These are phyloP conservation scores for Scaptomyza pallida DNA, from an alignment of 1,140 invertebrate species.

Conservation along the genomic window DNA sequence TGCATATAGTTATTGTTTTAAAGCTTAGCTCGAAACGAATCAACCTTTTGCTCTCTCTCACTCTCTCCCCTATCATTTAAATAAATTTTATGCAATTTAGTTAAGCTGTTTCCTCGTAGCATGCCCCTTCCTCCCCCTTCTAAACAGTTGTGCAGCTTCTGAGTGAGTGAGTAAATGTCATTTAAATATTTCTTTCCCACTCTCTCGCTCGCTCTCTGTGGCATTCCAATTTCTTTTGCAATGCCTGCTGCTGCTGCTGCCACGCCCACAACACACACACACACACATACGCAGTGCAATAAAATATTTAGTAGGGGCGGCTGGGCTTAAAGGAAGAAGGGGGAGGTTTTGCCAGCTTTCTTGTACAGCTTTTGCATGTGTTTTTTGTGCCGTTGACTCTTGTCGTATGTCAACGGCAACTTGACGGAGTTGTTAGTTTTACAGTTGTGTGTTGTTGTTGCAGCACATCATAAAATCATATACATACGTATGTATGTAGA, in stretches of 20 bases:
- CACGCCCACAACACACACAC: conserved; percentile 29
- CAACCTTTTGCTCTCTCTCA: too few relatives aligned
- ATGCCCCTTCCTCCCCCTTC: background rate
- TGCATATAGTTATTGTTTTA: conserved; percentile 81
- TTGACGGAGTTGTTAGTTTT: conserved; percentile 80
- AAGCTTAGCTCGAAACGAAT: conserved; percentile 53
- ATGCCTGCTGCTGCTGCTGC: conserved; percentile 25
- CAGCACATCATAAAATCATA: conserved; percentile 75
- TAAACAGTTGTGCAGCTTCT: conserved; percentile 12
- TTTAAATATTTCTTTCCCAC: conserved; percentile 65
- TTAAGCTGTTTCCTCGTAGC: conserved; percentile 60
- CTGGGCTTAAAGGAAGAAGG: too few relatives aligned
- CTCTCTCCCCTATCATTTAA: conserved; percentile 65
- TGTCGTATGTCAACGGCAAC: conserved; percentile 75
- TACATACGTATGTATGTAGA: conserved; percentile 33
- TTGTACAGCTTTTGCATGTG: conserved; percentile 33
- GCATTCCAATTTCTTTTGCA: conserved; percentile 79
- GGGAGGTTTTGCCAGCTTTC: conserved; percentile 52
- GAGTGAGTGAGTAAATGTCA: conserved; percentile 79
- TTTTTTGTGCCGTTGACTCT: too few relatives aligned
- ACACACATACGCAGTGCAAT: too few relatives aligned
- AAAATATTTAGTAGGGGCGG: too few relatives aligned
- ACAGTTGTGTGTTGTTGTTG: conserved; percentile 43
- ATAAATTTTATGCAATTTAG: conserved; percentile 83
- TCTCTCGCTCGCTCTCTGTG: conserved; percentile 46